A percentile compares a stretch with the other conserved stretches of the same genome.
These are phyloP conservation scores for Salminus brasiliensis DNA, from an alignment of 2,113 vertebrate genomes.

Conservation along the genomic window DNA sequence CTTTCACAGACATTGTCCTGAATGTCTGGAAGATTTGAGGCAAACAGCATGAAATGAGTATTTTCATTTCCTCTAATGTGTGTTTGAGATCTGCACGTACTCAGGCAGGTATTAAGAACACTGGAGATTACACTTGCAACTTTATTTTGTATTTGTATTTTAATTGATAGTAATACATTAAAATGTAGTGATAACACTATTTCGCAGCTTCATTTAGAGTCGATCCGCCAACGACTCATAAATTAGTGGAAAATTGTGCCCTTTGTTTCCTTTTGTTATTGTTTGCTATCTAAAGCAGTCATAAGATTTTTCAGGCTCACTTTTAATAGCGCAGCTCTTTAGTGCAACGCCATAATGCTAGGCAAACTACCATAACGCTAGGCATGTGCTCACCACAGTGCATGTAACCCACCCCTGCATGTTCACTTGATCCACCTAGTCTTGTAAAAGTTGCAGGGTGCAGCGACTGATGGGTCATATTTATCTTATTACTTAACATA, in stretches of 20 bases:
- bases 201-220: slow-evolving; percentile 74
- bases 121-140: slow-evolving; percentile 63
- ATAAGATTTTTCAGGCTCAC: not conserved
- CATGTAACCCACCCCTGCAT: no score
- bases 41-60: slow-evolving; percentile 63
- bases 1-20: slow-evolving; percentile 75
- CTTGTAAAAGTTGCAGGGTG: no score
- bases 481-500: no score
- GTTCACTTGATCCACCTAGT: no score
- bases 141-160: slow-evolving; percentile 61
- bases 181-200: slow-evolving; percentile 82
- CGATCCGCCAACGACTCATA: slow-evolving; percentile 58
- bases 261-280: slow-evolving; percentile 44
- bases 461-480: no score
- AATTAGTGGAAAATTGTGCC: slow-evolving; percentile 64
- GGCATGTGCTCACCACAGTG: no score
- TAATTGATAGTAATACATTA: slow-evolving; percentile 61
- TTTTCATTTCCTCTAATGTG: slow-evolving; percentile 52
- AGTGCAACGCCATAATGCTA: not conserved
- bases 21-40: slow-evolving; percentile 75
- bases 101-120: slow-evolving; percentile 68
- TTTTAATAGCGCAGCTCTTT: not conserved
- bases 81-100: slow-evolving; percentile 67
- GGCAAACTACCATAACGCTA: no score
- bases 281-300: not conserved